phyloP scores from a whole-genome alignment of 2,888 invertebrate species.

The Chrysodeixis includens region DNA sequence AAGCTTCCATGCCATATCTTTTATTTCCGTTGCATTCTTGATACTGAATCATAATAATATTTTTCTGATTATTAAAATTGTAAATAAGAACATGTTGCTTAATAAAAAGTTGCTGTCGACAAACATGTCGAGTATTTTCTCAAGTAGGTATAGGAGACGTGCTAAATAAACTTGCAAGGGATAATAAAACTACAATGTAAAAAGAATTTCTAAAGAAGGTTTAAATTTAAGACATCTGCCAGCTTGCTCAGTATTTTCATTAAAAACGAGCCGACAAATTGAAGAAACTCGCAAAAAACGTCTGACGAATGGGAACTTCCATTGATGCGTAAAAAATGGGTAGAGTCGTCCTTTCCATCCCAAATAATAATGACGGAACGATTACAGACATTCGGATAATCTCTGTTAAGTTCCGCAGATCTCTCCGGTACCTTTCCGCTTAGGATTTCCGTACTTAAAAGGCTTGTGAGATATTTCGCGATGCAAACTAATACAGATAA shows the following conservation, averaged over 20 bases:
- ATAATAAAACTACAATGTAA: background rate
- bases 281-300: constrained; percentile 32
- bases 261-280: background rate
- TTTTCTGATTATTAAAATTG: background rate
- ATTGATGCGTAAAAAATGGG: constrained; percentile 30
- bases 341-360: constrained; percentile 25
- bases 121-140: background rate
- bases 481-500: constrained; percentile 37
- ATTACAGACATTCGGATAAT: constrained; percentile 9
- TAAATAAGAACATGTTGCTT: background rate
- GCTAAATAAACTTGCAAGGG: background rate
- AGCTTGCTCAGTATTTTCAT: background rate
- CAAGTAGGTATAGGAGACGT: too few species aligned
- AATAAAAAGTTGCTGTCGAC: too few species aligned
- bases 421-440: constrained; percentile 51
- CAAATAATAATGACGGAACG: constrained; percentile 15
- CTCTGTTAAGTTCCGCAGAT: constrained; percentile 11
- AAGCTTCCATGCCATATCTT: constrained; percentile 19
- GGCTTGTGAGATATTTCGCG: constrained; percentile 51
- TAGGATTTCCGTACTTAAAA: constrained; percentile 55
- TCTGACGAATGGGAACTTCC: constrained; percentile 39
- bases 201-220: background rate
- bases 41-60: background rate
- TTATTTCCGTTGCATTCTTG: constrained; percentile 17
- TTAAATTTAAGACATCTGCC: background rate